Evolutionary conservation across 1,140 invertebrate species (phyloP).

Genomic region (Cydia fagiglandana): DNA sequence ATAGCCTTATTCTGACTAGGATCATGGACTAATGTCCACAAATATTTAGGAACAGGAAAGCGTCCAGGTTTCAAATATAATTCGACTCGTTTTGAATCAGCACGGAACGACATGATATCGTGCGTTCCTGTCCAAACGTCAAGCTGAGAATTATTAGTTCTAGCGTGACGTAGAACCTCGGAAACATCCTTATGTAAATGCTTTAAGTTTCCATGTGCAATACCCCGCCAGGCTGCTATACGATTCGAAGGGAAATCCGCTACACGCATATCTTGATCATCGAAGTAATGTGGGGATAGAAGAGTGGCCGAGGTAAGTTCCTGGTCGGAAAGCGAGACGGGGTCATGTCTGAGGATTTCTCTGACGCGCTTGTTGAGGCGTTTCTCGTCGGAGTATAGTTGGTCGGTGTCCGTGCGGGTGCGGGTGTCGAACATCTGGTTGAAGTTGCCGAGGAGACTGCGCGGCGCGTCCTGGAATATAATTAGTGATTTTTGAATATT

Average conservation of each 20-base stretch:
- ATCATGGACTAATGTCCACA: conserved; percentile 65
- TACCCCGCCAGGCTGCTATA: conserved; percentile 63
- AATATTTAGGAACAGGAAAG: conserved; percentile 66
- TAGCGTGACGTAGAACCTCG: conserved; percentile 42
- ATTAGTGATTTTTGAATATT: neutral
- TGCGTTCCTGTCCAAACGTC: conserved; percentile 65
- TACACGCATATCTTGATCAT: conserved; percentile 65
- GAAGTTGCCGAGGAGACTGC: conserved; percentile 71
- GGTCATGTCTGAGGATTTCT: conserved; percentile 58
- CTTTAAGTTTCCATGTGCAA: conserved; percentile 63
- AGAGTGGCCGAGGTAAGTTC: conserved; percentile 53
- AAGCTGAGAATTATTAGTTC: conserved; percentile 41
- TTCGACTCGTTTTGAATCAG: conserved; percentile 35
- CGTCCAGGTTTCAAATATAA: conserved; percentile 54
- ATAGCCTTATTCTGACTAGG: conserved; percentile 42
- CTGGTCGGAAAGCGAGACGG: conserved; percentile 59
- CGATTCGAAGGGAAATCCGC: conserved; percentile 68
- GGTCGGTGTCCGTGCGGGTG: conserved; percentile 62
- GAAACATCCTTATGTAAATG: conserved; percentile 65
- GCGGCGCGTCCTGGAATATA: conserved; percentile 42
- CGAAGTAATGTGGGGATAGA: conserved; percentile 61
- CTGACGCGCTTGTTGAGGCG: conserved; percentile 57
- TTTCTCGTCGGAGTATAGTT: conserved; percentile 64
- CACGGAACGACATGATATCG: conserved; percentile 51
- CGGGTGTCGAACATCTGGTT: conserved; percentile 71